phyloP scores from a whole-genome alignment of 2,113 vertebrate species.

The Daphoenositta chrysoptera region DNA sequence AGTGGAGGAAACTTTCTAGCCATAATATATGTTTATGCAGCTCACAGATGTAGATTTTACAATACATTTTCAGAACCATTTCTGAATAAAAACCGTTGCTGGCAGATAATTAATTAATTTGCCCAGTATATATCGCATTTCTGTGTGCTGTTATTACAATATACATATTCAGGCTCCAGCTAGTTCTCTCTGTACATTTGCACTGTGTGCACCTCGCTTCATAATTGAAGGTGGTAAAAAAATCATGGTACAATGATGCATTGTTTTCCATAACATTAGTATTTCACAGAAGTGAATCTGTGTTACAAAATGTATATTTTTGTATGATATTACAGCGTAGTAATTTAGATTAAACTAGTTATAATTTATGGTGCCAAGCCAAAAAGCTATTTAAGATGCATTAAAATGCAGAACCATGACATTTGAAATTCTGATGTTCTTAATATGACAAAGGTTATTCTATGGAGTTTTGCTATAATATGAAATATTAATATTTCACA shows the following conservation, averaged over 20 bases:
- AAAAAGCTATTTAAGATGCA: constrained; percentile 71
- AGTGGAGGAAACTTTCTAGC: neutral
- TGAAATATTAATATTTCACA: constrained; percentile 84
- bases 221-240: constrained; percentile 30
- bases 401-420: constrained; percentile 77
- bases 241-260: neutral
- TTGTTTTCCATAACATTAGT: constrained; percentile 41
- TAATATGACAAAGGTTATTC: constrained; percentile 79
- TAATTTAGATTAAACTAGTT: constrained; percentile 64
- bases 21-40: neutral
- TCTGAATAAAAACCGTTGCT: neutral
- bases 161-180: neutral
- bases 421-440: constrained; percentile 77
- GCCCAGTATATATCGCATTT: neutral
- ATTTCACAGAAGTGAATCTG: constrained; percentile 39
- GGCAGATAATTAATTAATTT: constrained; percentile 22
- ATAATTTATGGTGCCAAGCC: constrained; percentile 60
- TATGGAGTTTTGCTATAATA: constrained; percentile 77
- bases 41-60: neutral
- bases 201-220: neutral
- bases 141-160: neutral
- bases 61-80: neutral
- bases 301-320: constrained; percentile 52
- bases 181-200: constrained; percentile 2
- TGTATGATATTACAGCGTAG: constrained; percentile 28